Conservation (phyloP, 1,140 invertebrate genomes). For the Tetramorium simillimum region DNA sequence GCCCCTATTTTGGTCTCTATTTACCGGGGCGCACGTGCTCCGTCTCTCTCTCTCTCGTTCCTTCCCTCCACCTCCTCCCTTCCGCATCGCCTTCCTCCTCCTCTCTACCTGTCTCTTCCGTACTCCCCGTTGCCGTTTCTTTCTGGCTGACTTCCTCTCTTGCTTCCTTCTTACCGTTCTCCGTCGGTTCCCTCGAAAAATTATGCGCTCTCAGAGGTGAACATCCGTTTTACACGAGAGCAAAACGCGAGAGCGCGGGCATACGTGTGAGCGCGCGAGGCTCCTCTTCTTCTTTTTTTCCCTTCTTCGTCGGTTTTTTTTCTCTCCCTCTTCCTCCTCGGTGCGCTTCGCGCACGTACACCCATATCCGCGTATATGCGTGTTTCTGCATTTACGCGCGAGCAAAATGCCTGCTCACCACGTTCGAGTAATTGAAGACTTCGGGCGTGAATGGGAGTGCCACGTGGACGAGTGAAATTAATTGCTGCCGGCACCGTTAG, state of each 20-base stretch:
- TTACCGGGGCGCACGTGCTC: constrained; percentile 33
- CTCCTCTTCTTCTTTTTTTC: not conserved
- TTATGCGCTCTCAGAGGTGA: constrained; percentile 77
- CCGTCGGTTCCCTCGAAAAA: constrained; percentile 75
- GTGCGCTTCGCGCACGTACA: constrained; percentile 9
- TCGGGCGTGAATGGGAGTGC: constrained; percentile 77
- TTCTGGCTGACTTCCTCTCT: constrained; percentile 70
- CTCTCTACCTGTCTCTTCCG: constrained; percentile 3
- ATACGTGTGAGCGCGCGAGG: constrained; percentile 22
- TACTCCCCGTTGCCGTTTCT: constrained; percentile 42
- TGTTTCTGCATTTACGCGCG: constrained; percentile 29
- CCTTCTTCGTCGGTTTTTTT: not conserved
- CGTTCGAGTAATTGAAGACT: constrained; percentile 76
- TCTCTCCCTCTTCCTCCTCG: not conserved
- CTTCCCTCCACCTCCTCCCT: constrained; percentile 9
- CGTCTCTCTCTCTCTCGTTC: constrained; percentile 20
- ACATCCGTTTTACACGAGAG: constrained; percentile 79
- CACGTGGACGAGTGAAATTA: constrained; percentile 77
- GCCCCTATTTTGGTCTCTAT: constrained; percentile 34
- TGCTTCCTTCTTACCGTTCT: constrained; percentile 66
- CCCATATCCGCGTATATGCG: not conserved
- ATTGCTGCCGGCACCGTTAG: constrained; percentile 74
- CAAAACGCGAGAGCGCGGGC: constrained; percentile 20
- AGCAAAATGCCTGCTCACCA: constrained; percentile 40
- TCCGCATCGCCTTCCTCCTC: not conserved